A percentile compares a stretch with the other conserved stretches of the same genome.
phyloP scores from a whole-genome alignment of 2,888 invertebrate genomes.

The Julus scanicus region DNA sequence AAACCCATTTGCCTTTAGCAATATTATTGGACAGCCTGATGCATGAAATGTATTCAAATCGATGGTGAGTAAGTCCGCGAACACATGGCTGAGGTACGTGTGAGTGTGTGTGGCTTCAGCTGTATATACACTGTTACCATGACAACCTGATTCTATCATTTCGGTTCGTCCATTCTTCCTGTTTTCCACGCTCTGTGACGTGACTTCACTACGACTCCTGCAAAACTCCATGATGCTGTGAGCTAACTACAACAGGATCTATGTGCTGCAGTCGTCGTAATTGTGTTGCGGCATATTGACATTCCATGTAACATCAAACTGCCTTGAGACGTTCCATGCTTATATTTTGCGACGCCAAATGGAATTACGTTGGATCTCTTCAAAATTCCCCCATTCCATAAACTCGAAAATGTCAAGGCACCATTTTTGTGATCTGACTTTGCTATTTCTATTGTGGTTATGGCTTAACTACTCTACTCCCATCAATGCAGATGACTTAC shows the following conservation, averaged over 20 bases:
- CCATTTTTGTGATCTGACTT: slow-evolving; percentile 46
- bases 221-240: slow-evolving; percentile 13
- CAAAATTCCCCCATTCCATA: background rate
- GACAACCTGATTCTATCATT: slow-evolving; percentile 22
- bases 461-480: slow-evolving; percentile 32
- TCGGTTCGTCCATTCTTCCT: slow-evolving; percentile 43
- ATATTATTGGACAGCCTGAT: background rate
- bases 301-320: background rate
- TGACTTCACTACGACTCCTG: slow-evolving; percentile 34
- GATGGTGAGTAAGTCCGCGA: background rate
- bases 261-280: slow-evolving; percentile 43
- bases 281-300: slow-evolving; percentile 6
- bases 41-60: slow-evolving; percentile 11
- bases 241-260: slow-evolving; percentile 9
- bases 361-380: background rate
- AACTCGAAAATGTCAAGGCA: slow-evolving; percentile 40
- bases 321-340: background rate
- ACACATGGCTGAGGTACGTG: background rate
- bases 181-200: background rate
- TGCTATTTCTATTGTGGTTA: slow-evolving; percentile 49
- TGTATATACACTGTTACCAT: slow-evolving; percentile 38
- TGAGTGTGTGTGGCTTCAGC: slow-evolving; percentile 3
- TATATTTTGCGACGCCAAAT: background rate
- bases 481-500: slow-evolving; percentile 52
- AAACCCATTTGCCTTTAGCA: background rate